A percentile compares a stretch with the other conserved stretches of the same genome.
These are phyloP conservation scores for Alexandromys fortis DNA, from an alignment of 2,113 vertebrate species.

Conservation along the genomic window DNA sequence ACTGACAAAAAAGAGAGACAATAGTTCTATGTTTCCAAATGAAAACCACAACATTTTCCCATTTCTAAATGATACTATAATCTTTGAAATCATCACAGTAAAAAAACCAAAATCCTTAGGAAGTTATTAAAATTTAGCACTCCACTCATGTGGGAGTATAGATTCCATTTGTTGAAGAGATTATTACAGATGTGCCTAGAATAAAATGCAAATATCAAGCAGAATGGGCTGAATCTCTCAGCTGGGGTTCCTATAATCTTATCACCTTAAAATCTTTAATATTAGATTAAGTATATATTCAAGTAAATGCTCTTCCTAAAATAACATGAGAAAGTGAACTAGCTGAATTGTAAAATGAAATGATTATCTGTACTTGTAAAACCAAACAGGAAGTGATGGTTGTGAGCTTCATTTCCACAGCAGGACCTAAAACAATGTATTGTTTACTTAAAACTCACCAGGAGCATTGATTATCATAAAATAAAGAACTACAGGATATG, in stretches of 20 bases:
- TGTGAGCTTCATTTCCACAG: fast-evolving
- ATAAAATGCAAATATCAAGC: slow-evolving; percentile 63
- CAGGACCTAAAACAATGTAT: not conserved
- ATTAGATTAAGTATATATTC: slow-evolving; percentile 1
- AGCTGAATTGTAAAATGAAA: slow-evolving; percentile 7
- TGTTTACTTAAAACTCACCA: not conserved
- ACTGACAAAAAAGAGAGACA: slow-evolving; percentile 4
- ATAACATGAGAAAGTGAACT: not conserved
- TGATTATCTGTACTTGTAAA: not conserved
- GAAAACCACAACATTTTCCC: slow-evolving; percentile 50
- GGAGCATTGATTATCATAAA: not conserved
- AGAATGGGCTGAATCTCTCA: slow-evolving; percentile 31
- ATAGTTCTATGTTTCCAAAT: slow-evolving; percentile 21
- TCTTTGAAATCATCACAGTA: slow-evolving; percentile 67
- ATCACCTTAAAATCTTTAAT: slow-evolving; percentile 59
- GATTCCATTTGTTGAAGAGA: slow-evolving; percentile 57
- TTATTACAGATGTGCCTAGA: slow-evolving; percentile 58
- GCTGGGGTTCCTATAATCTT: slow-evolving; percentile 56
- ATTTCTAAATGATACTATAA: slow-evolving; percentile 63
- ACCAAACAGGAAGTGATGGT: not conserved
- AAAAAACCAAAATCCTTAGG: slow-evolving; percentile 66
- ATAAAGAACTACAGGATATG: too few relatives aligned
- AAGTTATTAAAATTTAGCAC: slow-evolving; percentile 70
- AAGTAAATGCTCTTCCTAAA: slow-evolving; percentile 13
- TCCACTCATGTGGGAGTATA: slow-evolving; percentile 47